phyloP scores from a whole-genome alignment of 1,140 invertebrate species.

The Coelopa frigida region DNA sequence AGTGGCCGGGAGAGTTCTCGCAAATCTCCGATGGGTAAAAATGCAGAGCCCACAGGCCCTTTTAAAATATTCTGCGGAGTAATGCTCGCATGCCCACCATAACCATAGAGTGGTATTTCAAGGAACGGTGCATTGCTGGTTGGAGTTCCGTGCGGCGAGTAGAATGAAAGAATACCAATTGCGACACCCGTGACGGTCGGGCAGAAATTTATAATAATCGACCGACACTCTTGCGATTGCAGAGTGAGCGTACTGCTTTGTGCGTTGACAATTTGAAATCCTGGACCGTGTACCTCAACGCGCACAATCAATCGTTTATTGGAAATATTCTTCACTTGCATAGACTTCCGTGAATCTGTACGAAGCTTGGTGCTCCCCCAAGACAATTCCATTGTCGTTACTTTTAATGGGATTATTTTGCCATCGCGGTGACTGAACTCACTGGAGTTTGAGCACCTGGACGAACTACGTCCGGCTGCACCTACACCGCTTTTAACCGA shows the following conservation, averaged over 20 bases:
- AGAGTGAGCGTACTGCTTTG: conserved; percentile 24
- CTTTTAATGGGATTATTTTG: conserved; percentile 35
- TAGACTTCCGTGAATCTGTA: conserved; percentile 30
- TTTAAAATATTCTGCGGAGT: conserved; percentile 27
- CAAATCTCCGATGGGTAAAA: conserved; percentile 35
- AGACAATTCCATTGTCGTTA: conserved; percentile 30
- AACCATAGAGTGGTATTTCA: conserved; percentile 25
- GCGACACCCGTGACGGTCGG: conserved; percentile 38
- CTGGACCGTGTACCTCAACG: conserved; percentile 34
- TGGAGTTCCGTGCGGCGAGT: conserved; percentile 18
- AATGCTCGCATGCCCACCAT: conserved; percentile 35
- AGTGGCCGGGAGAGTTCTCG: conserved; percentile 28
- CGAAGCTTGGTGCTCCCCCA: conserved; percentile 41
- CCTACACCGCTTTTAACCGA: conserved; percentile 1
- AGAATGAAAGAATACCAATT: conserved; percentile 30
- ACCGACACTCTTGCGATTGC: conserved; percentile 38
- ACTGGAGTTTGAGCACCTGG: conserved; percentile 39
- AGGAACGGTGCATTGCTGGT: conserved; percentile 19
- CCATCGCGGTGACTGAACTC: conserved; percentile 43
- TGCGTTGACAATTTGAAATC: conserved; percentile 31
- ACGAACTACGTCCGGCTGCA: conserved; percentile 20
- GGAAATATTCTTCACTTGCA: conserved; percentile 39
- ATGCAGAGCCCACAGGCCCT: conserved; percentile 35
- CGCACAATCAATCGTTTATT: conserved; percentile 32
- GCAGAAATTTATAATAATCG: conserved; percentile 35